Percentiles rank a stretch among this genome's conserved stretches.
These are phyloP conservation scores for Sebastes taczanowskii DNA, from an alignment of 2,797 vertebrate genomes.

Conservation along the genomic window DNA sequence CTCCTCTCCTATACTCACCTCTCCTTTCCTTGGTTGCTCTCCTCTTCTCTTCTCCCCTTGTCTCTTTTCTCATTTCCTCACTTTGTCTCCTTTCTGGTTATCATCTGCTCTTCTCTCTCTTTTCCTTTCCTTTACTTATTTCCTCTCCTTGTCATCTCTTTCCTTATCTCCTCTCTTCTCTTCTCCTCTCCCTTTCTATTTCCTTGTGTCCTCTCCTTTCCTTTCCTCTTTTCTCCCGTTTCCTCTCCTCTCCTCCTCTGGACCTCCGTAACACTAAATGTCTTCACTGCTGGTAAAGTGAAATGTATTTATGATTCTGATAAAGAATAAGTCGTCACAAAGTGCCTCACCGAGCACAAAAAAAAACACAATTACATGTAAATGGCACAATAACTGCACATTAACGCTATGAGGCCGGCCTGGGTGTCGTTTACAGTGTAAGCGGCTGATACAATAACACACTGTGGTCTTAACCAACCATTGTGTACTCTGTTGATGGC, in stretches of 20 bases:
- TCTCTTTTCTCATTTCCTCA: neutral
- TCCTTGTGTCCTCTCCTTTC: neutral
- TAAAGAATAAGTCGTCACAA: neutral
- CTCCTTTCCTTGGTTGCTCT: neutral
- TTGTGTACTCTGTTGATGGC: slow-evolving; percentile 20
- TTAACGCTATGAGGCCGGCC: neutral
- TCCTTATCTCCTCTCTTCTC: neutral
- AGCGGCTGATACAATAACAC: slow-evolving; percentile 4
- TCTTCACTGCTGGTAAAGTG: slow-evolving; percentile 15
- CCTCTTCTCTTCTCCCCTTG: neutral
- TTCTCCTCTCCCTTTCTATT: neutral
- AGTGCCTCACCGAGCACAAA: neutral
- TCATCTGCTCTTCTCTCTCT: neutral
- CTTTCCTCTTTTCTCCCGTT: neutral
- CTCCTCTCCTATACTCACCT: slow-evolving; percentile 6
- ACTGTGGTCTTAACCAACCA: slow-evolving; percentile 8
- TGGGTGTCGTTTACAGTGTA: neutral
- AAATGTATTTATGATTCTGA: slow-evolving; percentile 20
- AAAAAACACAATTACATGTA: neutral
- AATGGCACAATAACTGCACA: neutral
- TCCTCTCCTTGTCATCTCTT: neutral
- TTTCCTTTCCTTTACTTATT: neutral
- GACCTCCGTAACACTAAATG: slow-evolving; percentile 11
- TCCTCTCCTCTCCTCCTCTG: neutral
- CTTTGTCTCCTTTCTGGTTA: neutral